Conservation (phyloP, 64 coral and sea anemone genomes). For the Actinia equina region DNA sequence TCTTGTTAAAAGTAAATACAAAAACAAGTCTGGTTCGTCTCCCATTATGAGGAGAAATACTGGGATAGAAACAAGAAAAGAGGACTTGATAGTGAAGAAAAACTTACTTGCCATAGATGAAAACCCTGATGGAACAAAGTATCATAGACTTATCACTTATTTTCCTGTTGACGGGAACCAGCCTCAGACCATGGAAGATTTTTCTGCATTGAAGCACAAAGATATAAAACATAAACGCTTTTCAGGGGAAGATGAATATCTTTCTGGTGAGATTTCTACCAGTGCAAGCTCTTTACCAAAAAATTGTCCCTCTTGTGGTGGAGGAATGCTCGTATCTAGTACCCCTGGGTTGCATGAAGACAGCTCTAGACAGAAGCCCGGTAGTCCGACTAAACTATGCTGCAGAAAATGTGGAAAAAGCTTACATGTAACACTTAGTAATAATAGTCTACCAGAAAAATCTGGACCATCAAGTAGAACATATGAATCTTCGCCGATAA, state of each 20-base stretch:
- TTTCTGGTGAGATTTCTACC: background rate
- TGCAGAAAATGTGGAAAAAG: constrained; percentile 54
- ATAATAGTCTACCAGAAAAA: constrained; percentile 37
- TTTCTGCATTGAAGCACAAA: too few relatives aligned
- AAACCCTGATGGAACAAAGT: background rate
- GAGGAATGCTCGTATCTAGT: constrained; percentile 11
- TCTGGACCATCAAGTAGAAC: constrained; percentile 22
- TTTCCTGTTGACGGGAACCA: constrained; percentile 39
- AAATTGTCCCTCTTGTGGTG: constrained; percentile 47
- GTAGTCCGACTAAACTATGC: background rate
- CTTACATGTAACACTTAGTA: constrained; percentile 24
- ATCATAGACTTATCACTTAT: constrained; percentile 41
- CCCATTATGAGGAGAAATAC: constrained; percentile 28
- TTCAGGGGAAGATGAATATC: constrained; percentile 18
- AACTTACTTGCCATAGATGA: constrained; percentile 31
- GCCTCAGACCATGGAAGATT: too few relatives aligned
- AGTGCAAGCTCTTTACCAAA: constrained; percentile 17
- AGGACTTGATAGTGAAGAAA: constrained; percentile 13
- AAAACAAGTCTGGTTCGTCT: background rate
- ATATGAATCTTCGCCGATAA: background rate
- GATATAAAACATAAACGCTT: constrained; percentile 22
- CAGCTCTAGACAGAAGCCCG: background rate
- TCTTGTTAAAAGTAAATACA: constrained; percentile 10
- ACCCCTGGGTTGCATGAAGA: background rate
- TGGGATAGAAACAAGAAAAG: constrained; percentile 27